phyloP scores from a whole-genome alignment of 2,888 invertebrate species.

The Miltochrista miniata region DNA sequence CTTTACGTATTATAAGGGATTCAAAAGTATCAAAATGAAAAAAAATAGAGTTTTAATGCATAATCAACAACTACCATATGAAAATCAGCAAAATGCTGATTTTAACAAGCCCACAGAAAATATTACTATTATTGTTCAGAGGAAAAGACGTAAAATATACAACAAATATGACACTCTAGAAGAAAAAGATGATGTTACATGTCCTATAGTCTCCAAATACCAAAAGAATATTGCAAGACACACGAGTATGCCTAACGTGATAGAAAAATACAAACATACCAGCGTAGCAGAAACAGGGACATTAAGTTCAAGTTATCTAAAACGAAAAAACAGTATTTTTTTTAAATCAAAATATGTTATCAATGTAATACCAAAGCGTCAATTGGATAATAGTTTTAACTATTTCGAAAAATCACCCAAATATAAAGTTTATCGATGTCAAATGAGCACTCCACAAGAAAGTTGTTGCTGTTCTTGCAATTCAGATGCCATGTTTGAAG shows the following conservation, averaged over 20 bases:
- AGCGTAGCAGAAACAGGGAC: neutral
- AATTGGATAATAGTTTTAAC: neutral
- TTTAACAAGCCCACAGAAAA: neutral
- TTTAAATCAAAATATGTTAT: neutral
- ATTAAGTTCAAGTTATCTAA: neutral
- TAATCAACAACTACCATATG: neutral
- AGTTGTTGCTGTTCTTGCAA: conserved; percentile 50
- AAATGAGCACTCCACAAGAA: conserved; percentile 2
- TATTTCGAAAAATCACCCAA: neutral
- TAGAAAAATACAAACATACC: neutral
- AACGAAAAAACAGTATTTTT: neutral
- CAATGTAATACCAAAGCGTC: neutral
- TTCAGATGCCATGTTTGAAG: conserved; percentile 67
- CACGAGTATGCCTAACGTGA: neutral
- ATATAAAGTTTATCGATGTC: conserved; percentile 5
- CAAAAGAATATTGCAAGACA: neutral
- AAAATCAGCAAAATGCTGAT: neutral
- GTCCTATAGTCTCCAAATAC: neutral
- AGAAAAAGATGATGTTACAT: neutral
- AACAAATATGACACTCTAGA: neutral
- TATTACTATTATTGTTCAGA: neutral
- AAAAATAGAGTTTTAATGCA: neutral
- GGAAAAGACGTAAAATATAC: neutral
- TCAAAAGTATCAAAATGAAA: neutral
- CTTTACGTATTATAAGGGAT: neutral